Conservation (phyloP, 53 echinoderm and acorn worm species). For the Paelopatides confundens region DNA sequence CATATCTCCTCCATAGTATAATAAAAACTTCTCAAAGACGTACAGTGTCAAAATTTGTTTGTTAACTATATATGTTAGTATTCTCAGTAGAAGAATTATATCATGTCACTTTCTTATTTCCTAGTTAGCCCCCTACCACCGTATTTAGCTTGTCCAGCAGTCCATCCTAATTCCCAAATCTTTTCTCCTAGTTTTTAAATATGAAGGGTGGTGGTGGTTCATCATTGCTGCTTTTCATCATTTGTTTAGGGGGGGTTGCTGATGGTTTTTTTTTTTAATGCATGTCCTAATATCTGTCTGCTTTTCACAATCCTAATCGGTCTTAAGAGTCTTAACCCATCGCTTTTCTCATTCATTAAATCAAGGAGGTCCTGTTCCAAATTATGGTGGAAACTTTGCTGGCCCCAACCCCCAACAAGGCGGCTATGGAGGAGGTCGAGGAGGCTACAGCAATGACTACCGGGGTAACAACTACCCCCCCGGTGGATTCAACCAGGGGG, state of each 20-base stretch:
- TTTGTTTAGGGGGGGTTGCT: neutral
- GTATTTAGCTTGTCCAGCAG: neutral
- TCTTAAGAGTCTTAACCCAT: too few species aligned
- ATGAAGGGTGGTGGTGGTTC: too few species aligned
- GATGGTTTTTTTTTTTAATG: conserved; percentile 20
- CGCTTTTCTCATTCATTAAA: neutral
- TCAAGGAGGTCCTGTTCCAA: conserved; percentile 35
- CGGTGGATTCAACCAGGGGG: conserved; percentile 55
- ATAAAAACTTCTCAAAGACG: too few species aligned
- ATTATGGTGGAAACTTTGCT: conserved; percentile 59
- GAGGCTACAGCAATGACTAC: conserved; percentile 61
- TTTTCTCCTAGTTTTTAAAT: too few species aligned
- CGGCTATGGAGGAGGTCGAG: conserved; percentile 72
- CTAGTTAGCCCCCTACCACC: too few species aligned
- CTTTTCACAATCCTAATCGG: conserved; percentile 48
- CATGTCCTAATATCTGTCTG: too few species aligned
- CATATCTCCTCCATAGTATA: too few species aligned
- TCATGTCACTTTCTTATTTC: too few species aligned
- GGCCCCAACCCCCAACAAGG: conserved; percentile 55
- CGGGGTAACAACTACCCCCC: conserved; percentile 56
- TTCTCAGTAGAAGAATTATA: too few species aligned
- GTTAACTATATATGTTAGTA: too few species aligned
- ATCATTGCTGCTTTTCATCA: neutral
- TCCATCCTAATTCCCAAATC: neutral
- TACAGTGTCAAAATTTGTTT: too few species aligned